Base-by-base conservation (phyloP, 1,140 invertebrate species). In the Grapholita molesta region DNA sequence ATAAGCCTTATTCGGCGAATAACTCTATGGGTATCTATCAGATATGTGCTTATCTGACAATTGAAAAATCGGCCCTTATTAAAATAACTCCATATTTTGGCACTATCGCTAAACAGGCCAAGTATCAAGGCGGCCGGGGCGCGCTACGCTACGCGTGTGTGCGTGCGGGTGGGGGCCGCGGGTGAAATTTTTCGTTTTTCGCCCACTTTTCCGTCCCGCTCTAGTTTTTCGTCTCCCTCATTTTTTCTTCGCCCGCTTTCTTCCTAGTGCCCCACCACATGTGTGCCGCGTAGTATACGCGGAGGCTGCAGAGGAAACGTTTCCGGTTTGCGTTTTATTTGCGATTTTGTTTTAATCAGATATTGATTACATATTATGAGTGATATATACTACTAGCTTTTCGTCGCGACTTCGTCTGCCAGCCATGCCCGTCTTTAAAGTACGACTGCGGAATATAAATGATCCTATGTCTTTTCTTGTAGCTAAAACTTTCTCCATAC, bases 121-220 rank as follows among this genome's bases (percentile, higher is more conserved):
- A 84, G 74, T 78, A 84, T 79, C 86, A 89, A 89, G 69, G 78
- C 28, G 15, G 0, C 0, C n/a, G 0, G 5, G 18, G 30, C 80
- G 71, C 15, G 0, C 52, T 80, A 72, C 8, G 15, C 38, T 71
- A 73, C 76, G 78, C 84, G 73, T 80, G 86, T 85, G 86, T 89
- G 87, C 79, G 87, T 88, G 86, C 30, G 72, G 68, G 65, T 75
- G 75, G 71, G 70, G 80, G 75, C 66, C 53, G 80, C 73, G 77
- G 87, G 83, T 83, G 84, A 88, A 91, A 91, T 91, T 91, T 91
- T 91, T 91, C 89, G 89, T 91, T 91, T 91, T 91, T 91, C 89
- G 79, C 88, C 87, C 82, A 91, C 86, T 91, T 90, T 90, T 91
- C 88, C 89, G 85, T 91, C 89, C 88, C 80, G 86, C 86, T 91